Evolutionary conservation across 1,140 invertebrate species (phyloP), one percentile per base, ranked within the genome.

Genomic region (Diachasma alloeum): DNA sequence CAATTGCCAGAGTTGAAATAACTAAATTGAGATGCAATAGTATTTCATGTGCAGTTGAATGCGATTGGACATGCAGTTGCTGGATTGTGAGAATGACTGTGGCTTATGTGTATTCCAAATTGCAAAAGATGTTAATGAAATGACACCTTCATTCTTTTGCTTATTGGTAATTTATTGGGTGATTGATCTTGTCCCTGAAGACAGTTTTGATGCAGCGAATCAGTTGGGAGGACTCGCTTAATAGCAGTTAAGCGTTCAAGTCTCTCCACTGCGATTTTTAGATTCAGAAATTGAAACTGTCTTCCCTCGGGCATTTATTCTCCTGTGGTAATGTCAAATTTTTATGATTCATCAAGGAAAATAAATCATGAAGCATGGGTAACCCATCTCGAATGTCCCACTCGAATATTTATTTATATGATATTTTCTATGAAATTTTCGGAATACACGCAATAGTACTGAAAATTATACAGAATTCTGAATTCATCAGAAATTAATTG

Each of bases 21-120:
- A 36, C 26, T 3, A 67, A 5, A 42, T 67, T 36, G 17, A 31
- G 10, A n/a, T 26, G 24, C 24, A 36, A 36, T 37, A 67, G 63
- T 39, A 56, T 31, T 48, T 48, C 24, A 48, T 44, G 68, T 46
- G 48, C 48, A 69, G 68, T 75, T 53, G 78, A 80, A 81, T 74
- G 74, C 80, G 84, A 85, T 86, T 67, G 81, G 84, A 86, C 83
- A 86, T 87, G 85, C 82, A 86, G 84, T 86, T 79, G 73, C 70
- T 69, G 78, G 76, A 80, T 80, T 82, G 78, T 81, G 77, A 53
- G 77, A 68, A 83, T 78, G 81, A 83, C 76, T 77, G 83, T 84
- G 82, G 78, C 83, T 85, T 86, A 84, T 79, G 79, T 84, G 78
- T 86, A 80, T 81, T 83, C 82, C 72, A 82, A 84, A 81, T 83